These are phyloP conservation scores for Conomelus anceps DNA, from an alignment of 2,888 invertebrate species.

Conservation along the genomic window DNA sequence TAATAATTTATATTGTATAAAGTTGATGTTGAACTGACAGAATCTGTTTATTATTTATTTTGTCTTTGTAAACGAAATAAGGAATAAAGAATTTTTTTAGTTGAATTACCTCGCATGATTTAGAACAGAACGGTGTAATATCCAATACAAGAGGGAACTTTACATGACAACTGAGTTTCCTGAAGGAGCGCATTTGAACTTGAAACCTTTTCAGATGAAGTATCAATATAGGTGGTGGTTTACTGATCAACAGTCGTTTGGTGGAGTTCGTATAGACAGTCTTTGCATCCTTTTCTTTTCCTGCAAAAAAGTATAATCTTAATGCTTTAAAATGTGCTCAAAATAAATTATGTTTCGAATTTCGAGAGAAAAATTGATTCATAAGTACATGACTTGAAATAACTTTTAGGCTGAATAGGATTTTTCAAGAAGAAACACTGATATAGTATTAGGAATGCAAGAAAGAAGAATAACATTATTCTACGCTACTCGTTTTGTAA, in stretches of 20 bases:
- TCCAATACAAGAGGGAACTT: slow-evolving; percentile 81
- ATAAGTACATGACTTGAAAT: background rate
- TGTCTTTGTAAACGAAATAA: too few relatives aligned
- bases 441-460: too few relatives aligned
- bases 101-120: slow-evolving; percentile 38
- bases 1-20: too few relatives aligned
- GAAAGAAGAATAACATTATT: too few relatives aligned
- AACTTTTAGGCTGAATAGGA: background rate
- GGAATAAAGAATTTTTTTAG: background rate
- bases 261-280: slow-evolving; percentile 74
- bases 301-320: slow-evolving; percentile 37
- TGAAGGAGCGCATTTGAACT: slow-evolving; percentile 64
- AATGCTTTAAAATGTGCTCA: background rate
- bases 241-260: slow-evolving; percentile 78
- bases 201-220: slow-evolving; percentile 94
- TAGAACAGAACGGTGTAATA: slow-evolving; percentile 83
- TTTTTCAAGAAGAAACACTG: too few relatives aligned
- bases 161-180: slow-evolving; percentile 80
- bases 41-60: too few relatives aligned
- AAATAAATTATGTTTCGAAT: background rate
- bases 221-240: slow-evolving; percentile 89
- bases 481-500: too few relatives aligned
- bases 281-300: slow-evolving; percentile 52
- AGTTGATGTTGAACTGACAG: too few relatives aligned
- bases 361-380: too few relatives aligned